A percentile compares a stretch with the other conserved stretches of the same genome.
Evolutionary conservation across 2,113 vertebrate genomes (phyloP).

Genomic region (Phocoena phocoena): DNA sequence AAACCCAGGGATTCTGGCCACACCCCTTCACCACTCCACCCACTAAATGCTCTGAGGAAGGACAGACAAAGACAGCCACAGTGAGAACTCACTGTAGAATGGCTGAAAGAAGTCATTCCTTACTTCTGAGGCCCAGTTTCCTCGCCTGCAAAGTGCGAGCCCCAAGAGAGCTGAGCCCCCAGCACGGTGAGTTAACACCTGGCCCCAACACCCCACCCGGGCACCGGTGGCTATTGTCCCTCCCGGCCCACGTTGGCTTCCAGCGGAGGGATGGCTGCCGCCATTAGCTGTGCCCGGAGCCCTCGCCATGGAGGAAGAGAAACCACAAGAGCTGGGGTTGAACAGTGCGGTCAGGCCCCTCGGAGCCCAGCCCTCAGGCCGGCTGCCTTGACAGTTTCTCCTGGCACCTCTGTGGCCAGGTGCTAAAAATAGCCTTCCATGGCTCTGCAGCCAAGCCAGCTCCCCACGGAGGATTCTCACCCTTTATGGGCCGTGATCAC

Average conservation of each 20-base stretch:
- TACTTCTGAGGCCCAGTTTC: neutral
- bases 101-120: neutral
- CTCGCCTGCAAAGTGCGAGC: neutral
- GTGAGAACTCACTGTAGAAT: neutral
- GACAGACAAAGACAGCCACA: neutral
- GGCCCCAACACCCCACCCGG: neutral
- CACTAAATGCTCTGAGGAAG: neutral
- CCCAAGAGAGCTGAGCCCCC: no score
- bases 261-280: neutral
- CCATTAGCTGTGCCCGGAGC: neutral
- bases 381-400: constrained; percentile 71
- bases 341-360: neutral
- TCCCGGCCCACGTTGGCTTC: neutral
- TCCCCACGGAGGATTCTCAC: constrained; percentile 51
- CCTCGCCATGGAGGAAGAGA: neutral
- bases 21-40: neutral
- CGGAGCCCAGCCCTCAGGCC: neutral
- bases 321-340: neutral
- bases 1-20: neutral
- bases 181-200: neutral
- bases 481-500: constrained; percentile 63
- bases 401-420: constrained; percentile 45
- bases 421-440: constrained; percentile 75
- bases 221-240: neutral
- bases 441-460: constrained; percentile 37